Evolutionary conservation across 2,113 vertebrate genomes (phyloP).

Genomic region (Pleuronectes platessa): DNA sequence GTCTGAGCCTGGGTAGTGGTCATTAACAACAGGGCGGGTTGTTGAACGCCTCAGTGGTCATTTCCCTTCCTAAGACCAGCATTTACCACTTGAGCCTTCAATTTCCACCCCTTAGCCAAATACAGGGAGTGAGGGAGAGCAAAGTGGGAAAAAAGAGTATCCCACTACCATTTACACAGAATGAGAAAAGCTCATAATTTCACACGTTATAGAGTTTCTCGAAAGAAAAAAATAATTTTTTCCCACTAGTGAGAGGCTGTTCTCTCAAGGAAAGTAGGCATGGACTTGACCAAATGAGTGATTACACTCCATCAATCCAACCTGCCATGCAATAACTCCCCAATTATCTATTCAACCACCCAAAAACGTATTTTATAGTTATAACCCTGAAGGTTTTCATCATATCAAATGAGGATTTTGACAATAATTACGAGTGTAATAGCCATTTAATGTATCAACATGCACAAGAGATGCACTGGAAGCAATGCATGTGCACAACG

Average conservation of each 20-base stretch:
- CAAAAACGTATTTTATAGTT: no score
- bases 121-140: conserved; percentile 8
- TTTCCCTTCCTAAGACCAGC: conserved; percentile 91
- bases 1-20: conserved; percentile 86
- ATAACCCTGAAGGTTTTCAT: no score
- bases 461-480: neutral
- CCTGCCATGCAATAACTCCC: no score
- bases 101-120: conserved; percentile 73
- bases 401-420: no score
- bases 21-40: conserved; percentile 90
- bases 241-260: no score
- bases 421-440: no score
- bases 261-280: no score
- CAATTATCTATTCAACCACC: no score
- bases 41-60: conserved; percentile 89
- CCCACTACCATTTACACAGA: neutral
- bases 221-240: no score
- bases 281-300: no score
- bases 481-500: neutral
- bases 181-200: neutral
- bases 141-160: neutral
- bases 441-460: neutral
- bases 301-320: no score
- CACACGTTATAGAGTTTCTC: no score
- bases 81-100: conserved; percentile 90